Conservation (phyloP, 2,888 invertebrate genomes). For the Pachycephus smyrnensis region DNA sequence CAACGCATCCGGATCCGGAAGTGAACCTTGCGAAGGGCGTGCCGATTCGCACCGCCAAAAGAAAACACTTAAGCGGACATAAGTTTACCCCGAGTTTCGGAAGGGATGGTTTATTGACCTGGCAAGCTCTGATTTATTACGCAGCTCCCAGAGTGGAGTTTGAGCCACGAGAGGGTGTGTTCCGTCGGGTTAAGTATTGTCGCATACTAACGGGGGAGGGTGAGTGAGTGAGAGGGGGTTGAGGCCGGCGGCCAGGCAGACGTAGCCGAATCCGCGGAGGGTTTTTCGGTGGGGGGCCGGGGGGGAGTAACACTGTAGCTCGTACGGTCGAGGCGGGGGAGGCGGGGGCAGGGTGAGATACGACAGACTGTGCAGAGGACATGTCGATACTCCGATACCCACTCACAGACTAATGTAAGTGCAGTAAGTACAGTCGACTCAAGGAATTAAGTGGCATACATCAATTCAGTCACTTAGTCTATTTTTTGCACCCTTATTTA, state of each 20-base stretch:
- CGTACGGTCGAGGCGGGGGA: background rate
- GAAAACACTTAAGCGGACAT: slow-evolving; percentile 12
- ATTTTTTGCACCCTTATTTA: background rate
- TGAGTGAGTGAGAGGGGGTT: no score
- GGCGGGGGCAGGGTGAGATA: slow-evolving; percentile 14
- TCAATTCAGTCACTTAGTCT: background rate
- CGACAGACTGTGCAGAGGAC: slow-evolving; percentile 22
- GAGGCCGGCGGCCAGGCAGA: no score
- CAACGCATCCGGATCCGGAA: no score
- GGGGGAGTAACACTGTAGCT: no score
- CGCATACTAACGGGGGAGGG: slow-evolving; percentile 2
- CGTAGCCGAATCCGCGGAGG: no score
- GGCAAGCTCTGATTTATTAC: slow-evolving; percentile 21
- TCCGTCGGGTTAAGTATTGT: slow-evolving; percentile 21
- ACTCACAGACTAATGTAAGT: slow-evolving; percentile 7
- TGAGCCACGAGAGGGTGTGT: slow-evolving; percentile 12
- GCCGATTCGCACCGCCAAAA: background rate
- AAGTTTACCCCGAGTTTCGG: slow-evolving; percentile 13
- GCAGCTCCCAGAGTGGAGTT: slow-evolving; percentile 5
- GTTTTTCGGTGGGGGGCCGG: no score
- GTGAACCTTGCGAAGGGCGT: background rate
- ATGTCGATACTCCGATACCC: slow-evolving; percentile 24
- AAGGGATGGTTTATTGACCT: slow-evolving; percentile 20
- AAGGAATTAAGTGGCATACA: slow-evolving; percentile 10
- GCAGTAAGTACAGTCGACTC: slow-evolving; percentile 18